phyloP scores from a whole-genome alignment of 2,888 invertebrate species.

The Drosophila birchii region DNA sequence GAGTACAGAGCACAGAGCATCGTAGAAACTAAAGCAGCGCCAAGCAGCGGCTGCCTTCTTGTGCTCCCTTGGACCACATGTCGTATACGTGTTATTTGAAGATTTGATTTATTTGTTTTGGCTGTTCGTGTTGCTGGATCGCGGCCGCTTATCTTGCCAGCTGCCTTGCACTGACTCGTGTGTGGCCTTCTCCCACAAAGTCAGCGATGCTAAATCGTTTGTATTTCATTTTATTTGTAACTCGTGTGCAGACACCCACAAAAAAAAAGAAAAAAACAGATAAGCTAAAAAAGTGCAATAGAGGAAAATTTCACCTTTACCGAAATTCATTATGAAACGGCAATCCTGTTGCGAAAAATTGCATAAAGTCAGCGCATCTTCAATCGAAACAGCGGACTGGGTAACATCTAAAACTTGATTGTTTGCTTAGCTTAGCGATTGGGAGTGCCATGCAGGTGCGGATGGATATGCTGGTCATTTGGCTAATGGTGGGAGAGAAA shows the following conservation, averaged over 20 bases:
- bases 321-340: slow-evolving; percentile 66
- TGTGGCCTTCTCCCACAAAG: slow-evolving; percentile 46
- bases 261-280: slow-evolving; percentile 42
- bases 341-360: slow-evolving; percentile 63
- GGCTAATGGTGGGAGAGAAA: slow-evolving; percentile 52
- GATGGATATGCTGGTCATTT: slow-evolving; percentile 51
- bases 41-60: slow-evolving; percentile 14
- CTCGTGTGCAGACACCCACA: slow-evolving; percentile 46
- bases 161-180: slow-evolving; percentile 48
- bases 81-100: slow-evolving; percentile 68
- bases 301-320: slow-evolving; percentile 68
- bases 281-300: slow-evolving; percentile 5
- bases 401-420: slow-evolving; percentile 57
- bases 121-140: slow-evolving; percentile 57
- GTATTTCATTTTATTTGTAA: slow-evolving; percentile 39
- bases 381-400: slow-evolving; percentile 40
- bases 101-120: slow-evolving; percentile 75
- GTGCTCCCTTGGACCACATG: slow-evolving; percentile 50
- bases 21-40: slow-evolving; percentile 47
- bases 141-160: slow-evolving; percentile 43
- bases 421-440: slow-evolving; percentile 26
- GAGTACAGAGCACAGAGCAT: slow-evolving; percentile 16
- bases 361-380: slow-evolving; percentile 70
- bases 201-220: slow-evolving; percentile 43
- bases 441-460: slow-evolving; percentile 67